phyloP scores from a whole-genome alignment of 2,888 invertebrate species.

The Norana najaformis region DNA sequence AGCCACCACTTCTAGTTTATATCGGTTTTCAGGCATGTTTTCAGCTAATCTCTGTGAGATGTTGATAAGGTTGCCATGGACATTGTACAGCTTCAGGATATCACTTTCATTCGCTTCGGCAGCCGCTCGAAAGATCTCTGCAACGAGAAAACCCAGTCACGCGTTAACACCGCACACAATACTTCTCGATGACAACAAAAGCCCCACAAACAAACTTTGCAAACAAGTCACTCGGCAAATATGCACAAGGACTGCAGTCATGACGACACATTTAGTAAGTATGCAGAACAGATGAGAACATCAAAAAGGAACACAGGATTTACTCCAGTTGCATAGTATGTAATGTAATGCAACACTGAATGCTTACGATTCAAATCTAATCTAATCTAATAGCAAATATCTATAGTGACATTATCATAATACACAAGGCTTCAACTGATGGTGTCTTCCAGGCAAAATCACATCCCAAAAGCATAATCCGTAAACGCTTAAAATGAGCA shows the following conservation, averaged over 20 bases:
- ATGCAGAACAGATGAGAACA: too few relatives aligned
- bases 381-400: too few relatives aligned
- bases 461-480: too few relatives aligned
- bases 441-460: too few relatives aligned
- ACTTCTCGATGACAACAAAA: not conserved
- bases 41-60: conserved; percentile 69
- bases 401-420: too few relatives aligned
- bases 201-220: not conserved
- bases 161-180: not conserved
- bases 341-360: too few relatives aligned
- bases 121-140: conserved; percentile 70
- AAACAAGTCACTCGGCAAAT: too few relatives aligned
- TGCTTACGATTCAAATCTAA: too few relatives aligned
- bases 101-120: conserved; percentile 73
- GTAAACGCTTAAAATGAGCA: too few relatives aligned
- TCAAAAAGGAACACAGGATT: too few relatives aligned
- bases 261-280: not conserved
- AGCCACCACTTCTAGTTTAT: conserved; percentile 66
- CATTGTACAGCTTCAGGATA: conserved; percentile 71
- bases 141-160: conserved; percentile 43
- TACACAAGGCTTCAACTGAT: too few relatives aligned
- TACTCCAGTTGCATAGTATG: too few relatives aligned
- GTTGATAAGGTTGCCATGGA: conserved; percentile 70
- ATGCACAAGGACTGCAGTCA: not conserved
- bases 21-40: conserved; percentile 68